Evolutionary conservation across 2,797 vertebrate species (phyloP).

Genomic region (Austrolebias charrua): DNA sequence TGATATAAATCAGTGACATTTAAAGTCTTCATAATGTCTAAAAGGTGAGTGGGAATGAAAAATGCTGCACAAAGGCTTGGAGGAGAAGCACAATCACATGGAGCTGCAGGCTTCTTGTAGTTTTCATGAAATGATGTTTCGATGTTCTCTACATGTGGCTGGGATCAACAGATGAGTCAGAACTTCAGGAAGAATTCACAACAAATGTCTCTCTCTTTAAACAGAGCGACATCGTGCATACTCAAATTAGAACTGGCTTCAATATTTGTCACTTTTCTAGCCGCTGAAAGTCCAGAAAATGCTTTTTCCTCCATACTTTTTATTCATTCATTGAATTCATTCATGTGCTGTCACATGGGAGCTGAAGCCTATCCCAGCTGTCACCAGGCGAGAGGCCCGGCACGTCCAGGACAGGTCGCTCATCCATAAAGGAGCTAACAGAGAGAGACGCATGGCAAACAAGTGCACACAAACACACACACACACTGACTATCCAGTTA

Average conservation of each 20-base stretch:
- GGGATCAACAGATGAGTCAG: not conserved
- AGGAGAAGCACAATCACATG: conserved; percentile 33
- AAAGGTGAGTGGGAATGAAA: conserved; percentile 60
- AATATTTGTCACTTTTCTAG: not conserved
- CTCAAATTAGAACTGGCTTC: not conserved
- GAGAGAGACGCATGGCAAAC: not conserved
- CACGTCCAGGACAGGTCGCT: not conserved
- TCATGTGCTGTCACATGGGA: not conserved
- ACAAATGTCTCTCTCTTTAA: too few species aligned
- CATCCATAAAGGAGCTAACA: conserved; percentile 1
- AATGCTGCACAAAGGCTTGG: conserved; percentile 45
- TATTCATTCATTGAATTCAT: not conserved
- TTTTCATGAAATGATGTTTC: conserved; percentile 17
- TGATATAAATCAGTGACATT: conserved; percentile 77
- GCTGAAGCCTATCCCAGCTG: not conserved
- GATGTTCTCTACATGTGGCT: conserved; percentile 3
- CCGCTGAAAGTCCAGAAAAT: not conserved
- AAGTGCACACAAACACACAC: not conserved
- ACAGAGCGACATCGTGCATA: too few species aligned
- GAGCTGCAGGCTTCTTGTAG: conserved; percentile 33
- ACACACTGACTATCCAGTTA: not conserved
- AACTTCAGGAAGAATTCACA: not conserved
- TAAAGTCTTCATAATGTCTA: conserved; percentile 57
- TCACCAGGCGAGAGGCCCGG: not conserved
- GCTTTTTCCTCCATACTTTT: not conserved